Percentiles rank a stretch among this genome's conserved stretches.
These are phyloP conservation scores for Oncorhynchus kisutch DNA, from an alignment of 2,113 vertebrate species.

Conservation along the genomic window DNA sequence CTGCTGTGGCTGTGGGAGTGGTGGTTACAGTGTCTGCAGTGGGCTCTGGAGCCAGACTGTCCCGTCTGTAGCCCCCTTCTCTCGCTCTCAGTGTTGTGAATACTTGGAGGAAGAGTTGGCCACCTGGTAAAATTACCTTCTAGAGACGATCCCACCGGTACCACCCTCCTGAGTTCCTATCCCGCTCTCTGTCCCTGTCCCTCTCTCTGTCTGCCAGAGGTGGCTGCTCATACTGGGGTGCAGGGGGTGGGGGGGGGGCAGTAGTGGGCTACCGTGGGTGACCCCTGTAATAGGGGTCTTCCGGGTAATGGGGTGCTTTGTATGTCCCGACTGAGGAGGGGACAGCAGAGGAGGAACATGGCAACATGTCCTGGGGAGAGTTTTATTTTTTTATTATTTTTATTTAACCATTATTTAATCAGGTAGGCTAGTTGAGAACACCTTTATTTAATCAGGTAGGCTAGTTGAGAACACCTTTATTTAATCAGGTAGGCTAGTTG, in stretches of 20 bases:
- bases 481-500: too few species aligned
- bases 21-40: conserved; percentile 75
- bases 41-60: conserved; percentile 72
- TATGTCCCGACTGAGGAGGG: conserved; percentile 72
- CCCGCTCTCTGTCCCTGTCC: conserved; percentile 51
- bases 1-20: conserved; percentile 48
- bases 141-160: conserved; percentile 51
- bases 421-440: too few species aligned
- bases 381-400: background rate
- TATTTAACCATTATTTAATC: too few species aligned
- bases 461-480: too few species aligned
- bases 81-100: conserved; percentile 73
- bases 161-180: conserved; percentile 65
- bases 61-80: conserved; percentile 69
- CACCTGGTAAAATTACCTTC: conserved; percentile 72
- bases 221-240: conserved; percentile 65
- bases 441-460: too few species aligned
- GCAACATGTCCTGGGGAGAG: conserved; percentile 76
- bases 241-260: conserved; percentile 56
- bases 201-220: conserved; percentile 58
- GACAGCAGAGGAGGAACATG: conserved; percentile 73
- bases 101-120: conserved; percentile 71
- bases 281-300: conserved; percentile 72
- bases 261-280: conserved; percentile 66
- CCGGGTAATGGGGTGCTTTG: conserved; percentile 74